These are phyloP conservation scores for Geococcyx californianus DNA, from an alignment of 2,113 vertebrate genomes.

Conservation along the genomic window DNA sequence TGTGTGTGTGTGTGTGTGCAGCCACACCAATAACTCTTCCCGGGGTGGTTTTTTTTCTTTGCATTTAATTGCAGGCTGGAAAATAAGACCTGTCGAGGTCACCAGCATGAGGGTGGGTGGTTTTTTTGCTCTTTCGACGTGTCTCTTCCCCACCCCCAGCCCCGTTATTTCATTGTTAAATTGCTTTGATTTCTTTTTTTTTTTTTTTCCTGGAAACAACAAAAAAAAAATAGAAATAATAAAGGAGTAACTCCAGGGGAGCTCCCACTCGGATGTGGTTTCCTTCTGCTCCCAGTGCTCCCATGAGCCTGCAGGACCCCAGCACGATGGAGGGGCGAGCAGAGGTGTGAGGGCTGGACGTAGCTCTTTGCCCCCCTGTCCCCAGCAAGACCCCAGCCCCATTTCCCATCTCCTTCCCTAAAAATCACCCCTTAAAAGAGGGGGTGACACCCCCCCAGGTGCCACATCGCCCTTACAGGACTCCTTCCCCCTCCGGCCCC, in stretches of 20 bases:
- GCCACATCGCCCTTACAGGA: neutral
- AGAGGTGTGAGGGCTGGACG: rapidly evolving
- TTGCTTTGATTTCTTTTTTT: neutral
- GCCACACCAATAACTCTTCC: neutral
- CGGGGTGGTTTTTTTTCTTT: neutral
- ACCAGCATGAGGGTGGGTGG: neutral
- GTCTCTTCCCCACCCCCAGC: neutral
- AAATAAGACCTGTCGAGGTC: neutral
- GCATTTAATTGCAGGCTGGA: slow-evolving; percentile 10
- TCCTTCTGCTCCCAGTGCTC: neutral
- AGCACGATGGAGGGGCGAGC: no score
- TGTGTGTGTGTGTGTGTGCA: neutral
- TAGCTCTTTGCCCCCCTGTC: no score
- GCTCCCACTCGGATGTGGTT: rapidly evolving
- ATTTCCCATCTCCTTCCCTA: neutral
- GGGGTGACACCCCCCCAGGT: neutral
- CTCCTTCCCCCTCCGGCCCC: neutral
- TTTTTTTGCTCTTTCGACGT: neutral
- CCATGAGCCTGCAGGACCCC: neutral
- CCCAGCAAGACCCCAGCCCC: neutral
- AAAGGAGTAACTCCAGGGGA: neutral
- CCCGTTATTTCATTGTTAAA: neutral
- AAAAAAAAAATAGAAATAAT: neutral
- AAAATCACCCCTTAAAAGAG: neutral
- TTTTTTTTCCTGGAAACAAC: neutral